A percentile compares a stretch with the other conserved stretches of the same genome.
These are phyloP conservation scores for Eilema sororculum DNA, from an alignment of 2,888 invertebrate genomes.

Conservation along the genomic window DNA sequence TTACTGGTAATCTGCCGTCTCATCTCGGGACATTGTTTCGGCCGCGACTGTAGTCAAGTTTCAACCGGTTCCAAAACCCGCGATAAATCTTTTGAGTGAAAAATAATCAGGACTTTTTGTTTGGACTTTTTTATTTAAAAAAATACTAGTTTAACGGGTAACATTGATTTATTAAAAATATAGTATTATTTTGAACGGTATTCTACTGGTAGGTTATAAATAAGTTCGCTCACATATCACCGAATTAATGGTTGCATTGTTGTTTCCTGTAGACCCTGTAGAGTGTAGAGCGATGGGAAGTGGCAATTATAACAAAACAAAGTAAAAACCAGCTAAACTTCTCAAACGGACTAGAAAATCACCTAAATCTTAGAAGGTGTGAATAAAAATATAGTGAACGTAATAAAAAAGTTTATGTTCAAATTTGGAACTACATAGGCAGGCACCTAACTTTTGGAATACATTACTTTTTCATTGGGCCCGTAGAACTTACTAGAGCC, in stretches of 20 bases:
- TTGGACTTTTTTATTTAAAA: not conserved
- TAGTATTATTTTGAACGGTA: not conserved
- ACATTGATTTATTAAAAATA: not conserved
- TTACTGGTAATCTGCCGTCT: conserved; percentile 47
- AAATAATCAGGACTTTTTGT: conserved; percentile 1
- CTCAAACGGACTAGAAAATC: no score
- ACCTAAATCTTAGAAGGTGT: no score
- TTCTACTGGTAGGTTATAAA: not conserved
- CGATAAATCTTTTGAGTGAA: conserved; percentile 10
- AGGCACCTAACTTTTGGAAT: no score
- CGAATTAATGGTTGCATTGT: no score
- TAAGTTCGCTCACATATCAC: not conserved
- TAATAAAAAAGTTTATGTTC: no score
- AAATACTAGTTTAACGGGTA: not conserved
- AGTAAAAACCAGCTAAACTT: no score
- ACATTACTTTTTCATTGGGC: no score
- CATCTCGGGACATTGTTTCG: conserved; percentile 50
- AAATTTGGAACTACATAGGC: no score
- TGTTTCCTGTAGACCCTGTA: no score
- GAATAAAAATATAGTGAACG: no score
- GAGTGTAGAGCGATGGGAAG: no score
- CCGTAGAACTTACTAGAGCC: not conserved
- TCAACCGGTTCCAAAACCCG: conserved; percentile 18
- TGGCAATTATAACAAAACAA: no score
- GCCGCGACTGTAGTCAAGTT: conserved; percentile 18